Evolutionary conservation across 1,140 invertebrate genomes (phyloP).

Genomic region (Cydia amplana): DNA sequence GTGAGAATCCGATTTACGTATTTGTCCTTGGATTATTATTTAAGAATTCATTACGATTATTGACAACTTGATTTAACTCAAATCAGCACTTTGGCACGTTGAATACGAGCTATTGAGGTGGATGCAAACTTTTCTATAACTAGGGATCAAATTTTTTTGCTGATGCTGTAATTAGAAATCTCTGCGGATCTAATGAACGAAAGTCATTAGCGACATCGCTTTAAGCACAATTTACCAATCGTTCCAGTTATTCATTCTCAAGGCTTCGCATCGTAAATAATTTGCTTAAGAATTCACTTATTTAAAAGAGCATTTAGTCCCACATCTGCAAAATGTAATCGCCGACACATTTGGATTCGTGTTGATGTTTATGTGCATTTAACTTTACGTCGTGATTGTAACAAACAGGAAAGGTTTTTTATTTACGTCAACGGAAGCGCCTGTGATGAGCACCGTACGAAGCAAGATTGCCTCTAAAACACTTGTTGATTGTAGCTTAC

Average conservation of each 20-base stretch:
- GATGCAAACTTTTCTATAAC: neutral
- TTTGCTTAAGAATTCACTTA: constrained; percentile 10
- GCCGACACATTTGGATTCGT: neutral
- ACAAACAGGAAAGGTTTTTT: constrained; percentile 47
- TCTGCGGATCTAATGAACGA: constrained; percentile 15
- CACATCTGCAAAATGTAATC: constrained; percentile 8
- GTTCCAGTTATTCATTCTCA: neutral
- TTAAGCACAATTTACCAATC: constrained; percentile 20
- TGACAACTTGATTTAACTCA: neutral
- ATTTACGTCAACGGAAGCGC: constrained; percentile 47
- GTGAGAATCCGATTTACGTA: constrained; percentile 10
- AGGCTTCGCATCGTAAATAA: neutral
- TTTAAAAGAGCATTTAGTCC: neutral
- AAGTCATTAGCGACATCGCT: constrained; percentile 31
- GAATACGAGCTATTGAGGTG: neutral
- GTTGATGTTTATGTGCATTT: constrained; percentile 36
- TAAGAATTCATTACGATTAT: neutral
- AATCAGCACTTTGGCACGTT: neutral
- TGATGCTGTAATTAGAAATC: constrained; percentile 17
- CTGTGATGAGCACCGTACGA: constrained; percentile 42
- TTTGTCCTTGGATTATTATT: constrained; percentile 24
- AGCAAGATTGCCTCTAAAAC: constrained; percentile 53
- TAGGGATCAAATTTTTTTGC: neutral
- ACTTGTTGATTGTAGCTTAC: constrained; percentile 52
- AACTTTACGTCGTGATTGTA: constrained; percentile 43